phyloP scores from a whole-genome alignment of 2,888 invertebrate species.

The Limnephilus rhombicus region DNA sequence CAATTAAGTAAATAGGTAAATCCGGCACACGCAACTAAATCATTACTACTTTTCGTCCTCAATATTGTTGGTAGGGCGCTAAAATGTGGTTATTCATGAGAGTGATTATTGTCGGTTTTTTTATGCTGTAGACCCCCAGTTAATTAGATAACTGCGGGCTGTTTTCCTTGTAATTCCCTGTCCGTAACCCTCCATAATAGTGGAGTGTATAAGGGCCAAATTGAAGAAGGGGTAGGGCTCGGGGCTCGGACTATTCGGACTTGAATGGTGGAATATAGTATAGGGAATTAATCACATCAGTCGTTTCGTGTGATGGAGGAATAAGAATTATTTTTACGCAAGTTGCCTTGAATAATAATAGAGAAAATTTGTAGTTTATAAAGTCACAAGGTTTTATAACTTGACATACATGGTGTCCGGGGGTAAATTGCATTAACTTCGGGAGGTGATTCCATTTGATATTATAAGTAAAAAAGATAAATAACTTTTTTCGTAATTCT shows the following conservation, averaged over 20 bases:
- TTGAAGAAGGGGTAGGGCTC: not conserved
- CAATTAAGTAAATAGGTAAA: not conserved
- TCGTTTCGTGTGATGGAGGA: not conserved
- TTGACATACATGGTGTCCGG: no score
- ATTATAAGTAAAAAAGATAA: no score
- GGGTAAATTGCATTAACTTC: no score
- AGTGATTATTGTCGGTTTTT: not conserved
- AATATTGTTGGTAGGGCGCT: not conserved
- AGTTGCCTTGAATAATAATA: not conserved
- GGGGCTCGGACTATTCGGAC: not conserved
- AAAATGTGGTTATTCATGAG: not conserved
- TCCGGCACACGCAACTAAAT: not conserved
- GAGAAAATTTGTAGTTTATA: not conserved
- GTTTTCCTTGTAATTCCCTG: not conserved
- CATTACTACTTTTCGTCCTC: not conserved
- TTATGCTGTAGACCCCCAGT: not conserved
- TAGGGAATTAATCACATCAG: not conserved
- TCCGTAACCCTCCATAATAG: not conserved
- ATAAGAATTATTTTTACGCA: no score
- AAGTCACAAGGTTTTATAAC: no score
- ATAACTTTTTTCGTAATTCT: no score
- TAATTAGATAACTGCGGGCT: conserved; percentile 11
- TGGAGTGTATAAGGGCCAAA: not conserved
- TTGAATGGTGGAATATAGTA: conserved; percentile 5
- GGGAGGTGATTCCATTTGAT: no score